Base-by-base conservation (phyloP, 1,140 invertebrate genomes). In the Psix sp. region DNA sequence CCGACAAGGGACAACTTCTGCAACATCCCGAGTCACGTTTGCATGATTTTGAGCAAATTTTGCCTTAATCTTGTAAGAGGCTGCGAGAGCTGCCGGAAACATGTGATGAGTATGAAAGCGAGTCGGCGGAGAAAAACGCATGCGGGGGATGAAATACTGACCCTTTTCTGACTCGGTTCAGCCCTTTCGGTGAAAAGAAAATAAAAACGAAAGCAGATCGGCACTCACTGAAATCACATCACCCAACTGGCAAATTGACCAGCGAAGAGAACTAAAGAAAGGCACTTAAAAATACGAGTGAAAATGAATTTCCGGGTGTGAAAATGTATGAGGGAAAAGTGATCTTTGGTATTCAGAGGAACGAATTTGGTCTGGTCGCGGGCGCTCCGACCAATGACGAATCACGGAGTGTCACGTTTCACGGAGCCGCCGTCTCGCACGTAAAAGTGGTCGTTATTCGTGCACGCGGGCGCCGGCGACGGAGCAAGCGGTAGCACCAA, bases 331-430 rank as follows among this genome's bases (percentile, higher is more conserved):
- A 13, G 5, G 54, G 52, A 51, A 57, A 45, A 54, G 38, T 35
- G 45, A 57, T 42, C 35, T 57, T 57, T 38, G 29, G 24, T 18
- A 3, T 5, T 31, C 40, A 31, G 11, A 38, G 54, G 52, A 68
- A 68, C 65, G 65, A 60, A 68, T 60, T 68, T 68, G 65, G 65
- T 60, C 29, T 38, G 11, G 45, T 52, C 46, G 63, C 63, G 36
- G 36, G 0, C 63, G 65, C 52, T 33, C 21, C 52, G 52, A 43
- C 71, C 71, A 74, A 68, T 68, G 72, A 74, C 63, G 65, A 65
- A 42, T 74, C 72, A 13, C 72, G 51, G 21, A 17, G 63, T 67
- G 45, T 74, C 72, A 74, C 72, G 72, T 75, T 75, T 70, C 72
- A 75, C 65, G 57, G 13, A 16, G 67, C 26, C 29, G 21, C 10